Percentiles rank a stretch among this genome's conserved stretches.
Evolutionary conservation across 2,113 vertebrate species (phyloP).

Genomic region (cat (Felis catus)): F.catus_Fca126_mat1.0 CM031411.1:5476001-5476500

Average conservation of each 20-base stretch:
- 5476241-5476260: not conserved
- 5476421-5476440: not conserved
- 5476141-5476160: fast-evolving
- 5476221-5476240: not conserved
- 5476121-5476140: not conserved
- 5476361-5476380: not conserved
- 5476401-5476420: not conserved
- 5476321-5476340: not conserved
- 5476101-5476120: not conserved
- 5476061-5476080: not conserved
- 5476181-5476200: not conserved
- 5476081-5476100: not conserved
- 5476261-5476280: not conserved
- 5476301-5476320: not conserved
- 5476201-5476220: not conserved
- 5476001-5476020: fast-evolving
- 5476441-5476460: not conserved
- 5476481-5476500: not conserved
- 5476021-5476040: not conserved
- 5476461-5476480: not conserved
- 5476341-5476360: not conserved
- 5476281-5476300: not conserved
- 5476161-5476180: not conserved
- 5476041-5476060: not conserved
- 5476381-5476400: not conserved